Evolutionary conservation across 2,888 invertebrate genomes (phyloP).

Genomic region (Drosophila kokeensis): DNA sequence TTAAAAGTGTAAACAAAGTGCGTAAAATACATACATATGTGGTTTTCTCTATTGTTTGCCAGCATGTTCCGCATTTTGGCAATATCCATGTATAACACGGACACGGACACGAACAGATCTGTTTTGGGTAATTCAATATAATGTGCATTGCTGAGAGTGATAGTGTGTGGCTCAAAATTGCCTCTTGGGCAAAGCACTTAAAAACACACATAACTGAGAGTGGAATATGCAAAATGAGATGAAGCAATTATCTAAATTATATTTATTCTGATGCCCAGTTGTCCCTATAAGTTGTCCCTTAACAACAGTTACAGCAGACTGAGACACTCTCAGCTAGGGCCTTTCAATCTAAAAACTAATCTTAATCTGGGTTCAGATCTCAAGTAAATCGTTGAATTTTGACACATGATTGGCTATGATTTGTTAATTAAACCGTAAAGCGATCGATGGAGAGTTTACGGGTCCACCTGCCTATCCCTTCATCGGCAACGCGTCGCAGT

Average conservation of each 20-base stretch:
- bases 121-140: not conserved
- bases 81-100: not conserved
- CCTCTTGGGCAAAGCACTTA: not conserved
- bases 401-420: too few relatives aligned
- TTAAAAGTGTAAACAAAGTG: not conserved
- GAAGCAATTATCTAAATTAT: not conserved
- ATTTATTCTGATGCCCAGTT: not conserved
- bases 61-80: not conserved
- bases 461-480: constrained; percentile 55
- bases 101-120: not conserved
- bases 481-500: constrained; percentile 52
- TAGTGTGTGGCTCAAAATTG: not conserved
- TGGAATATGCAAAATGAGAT: not conserved
- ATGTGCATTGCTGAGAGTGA: not conserved
- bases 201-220: not conserved
- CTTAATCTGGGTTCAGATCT: too few relatives aligned
- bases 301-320: too few relatives aligned
- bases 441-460: constrained; percentile 44
- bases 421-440: not conserved
- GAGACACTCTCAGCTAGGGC: too few relatives aligned
- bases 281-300: not conserved
- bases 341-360: too few relatives aligned
- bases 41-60: not conserved
- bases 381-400: too few relatives aligned
- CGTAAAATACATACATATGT: not conserved